Evolutionary conservation across 2,888 invertebrate species (phyloP), one percentile per base, ranked within the genome.

Genomic region (Orchestes rusci): DNA sequence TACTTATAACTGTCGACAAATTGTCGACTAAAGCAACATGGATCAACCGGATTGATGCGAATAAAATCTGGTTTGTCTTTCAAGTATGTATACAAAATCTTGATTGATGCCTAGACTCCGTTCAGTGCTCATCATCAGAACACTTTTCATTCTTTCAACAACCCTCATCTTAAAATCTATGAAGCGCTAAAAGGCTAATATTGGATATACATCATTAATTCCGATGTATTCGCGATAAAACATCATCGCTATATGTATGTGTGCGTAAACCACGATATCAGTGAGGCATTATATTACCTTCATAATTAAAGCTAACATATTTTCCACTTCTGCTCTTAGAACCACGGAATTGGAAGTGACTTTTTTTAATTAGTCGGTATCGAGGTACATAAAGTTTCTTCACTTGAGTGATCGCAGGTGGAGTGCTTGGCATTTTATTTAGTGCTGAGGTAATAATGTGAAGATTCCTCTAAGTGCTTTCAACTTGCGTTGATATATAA

Each of bases 201-300:
- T 34, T 40, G 35, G 46, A 46, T 46, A 46, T 46, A 46, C 42
- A 46, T 46, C 38, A 46, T 46, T 38, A 46, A 46, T 46, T 46
- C 34, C 42, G 46, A 46, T 46, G 23, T 39, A 42, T 34, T 17
- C 20, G 30, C 42, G 46, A 46, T 45, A 40, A 45, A 35, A 16
- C 40, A 5, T 36, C 40, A 40, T 29, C 36, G 34, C 42, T 29
- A 37, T 41, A 41, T 41, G 45, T 40, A 45, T 46, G 39, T 38
- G 30, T 37, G 40, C 41, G 45, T 37, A 37, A 20, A 41, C 38
- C 41, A 32, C 42, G 46, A 42, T 46, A 42, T 33, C 46, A 46
- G 36, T 39, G 40, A 37, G 43, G 36, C 48, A 43, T 43, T 48
- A 48, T 40, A 44, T 48, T 43, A 39, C 39, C 43, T 28, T 40